These are phyloP conservation scores for Nephila pilipes DNA, from an alignment of 1,140 invertebrate genomes.

Conservation along the genomic window DNA sequence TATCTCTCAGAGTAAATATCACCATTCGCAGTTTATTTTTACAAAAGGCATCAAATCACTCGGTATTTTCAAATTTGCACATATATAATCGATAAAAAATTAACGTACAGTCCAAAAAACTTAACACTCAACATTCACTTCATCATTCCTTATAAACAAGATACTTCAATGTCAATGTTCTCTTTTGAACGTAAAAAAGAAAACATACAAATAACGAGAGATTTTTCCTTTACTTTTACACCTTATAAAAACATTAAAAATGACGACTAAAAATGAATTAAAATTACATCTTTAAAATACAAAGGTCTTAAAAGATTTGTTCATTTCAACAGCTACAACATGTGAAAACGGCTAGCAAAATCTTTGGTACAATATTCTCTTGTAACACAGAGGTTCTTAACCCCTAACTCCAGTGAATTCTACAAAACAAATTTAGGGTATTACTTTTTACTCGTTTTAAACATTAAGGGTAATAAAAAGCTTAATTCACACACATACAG, in stretches of 20 bases:
- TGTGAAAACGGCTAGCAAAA: neutral
- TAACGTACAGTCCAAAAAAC: neutral
- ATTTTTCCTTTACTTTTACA: neutral
- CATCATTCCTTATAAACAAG: neutral
- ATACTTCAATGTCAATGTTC: neutral
- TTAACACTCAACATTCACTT: neutral
- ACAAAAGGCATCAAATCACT: neutral
- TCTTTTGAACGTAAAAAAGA: neutral
- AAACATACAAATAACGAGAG: neutral
- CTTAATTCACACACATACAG: no score
- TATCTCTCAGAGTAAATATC: slow-evolving; percentile 2
- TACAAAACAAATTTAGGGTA: neutral
- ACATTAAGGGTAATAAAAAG: neutral
- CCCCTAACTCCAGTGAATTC: neutral
- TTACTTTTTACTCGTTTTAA: neutral
- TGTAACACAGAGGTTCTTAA: neutral
- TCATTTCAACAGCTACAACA: slow-evolving; percentile 31
- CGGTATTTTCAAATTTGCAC: neutral
- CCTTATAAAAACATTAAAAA: slow-evolving; percentile 33
- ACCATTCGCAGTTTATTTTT: neutral
- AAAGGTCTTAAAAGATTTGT: slow-evolving; percentile 36
- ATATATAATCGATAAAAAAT: neutral
- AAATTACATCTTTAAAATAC: slow-evolving; percentile 39
- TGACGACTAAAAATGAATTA: slow-evolving; percentile 31
- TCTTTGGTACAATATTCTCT: neutral